phyloP scores from a whole-genome alignment of 1,140 invertebrate genomes.

The Colletes latitarsis region DNA sequence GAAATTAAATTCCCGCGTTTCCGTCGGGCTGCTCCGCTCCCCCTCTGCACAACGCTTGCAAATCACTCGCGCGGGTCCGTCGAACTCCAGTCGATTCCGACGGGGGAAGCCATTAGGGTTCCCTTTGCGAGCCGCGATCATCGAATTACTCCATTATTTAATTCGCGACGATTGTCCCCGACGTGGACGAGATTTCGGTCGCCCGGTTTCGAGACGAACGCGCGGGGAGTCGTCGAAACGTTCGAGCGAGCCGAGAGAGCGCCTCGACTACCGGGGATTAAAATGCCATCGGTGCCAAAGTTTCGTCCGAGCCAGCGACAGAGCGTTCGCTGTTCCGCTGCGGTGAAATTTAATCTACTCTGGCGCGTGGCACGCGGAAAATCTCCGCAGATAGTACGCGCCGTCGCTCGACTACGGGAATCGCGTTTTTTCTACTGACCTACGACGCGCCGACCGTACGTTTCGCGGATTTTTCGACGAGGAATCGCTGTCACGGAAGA shows the following conservation, averaged over 20 bases:
- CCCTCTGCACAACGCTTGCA: background rate
- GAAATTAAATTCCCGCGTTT: slow-evolving; percentile 58
- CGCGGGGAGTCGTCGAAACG: background rate
- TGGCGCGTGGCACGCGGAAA: background rate
- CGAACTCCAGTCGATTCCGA: background rate
- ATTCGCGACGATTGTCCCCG: background rate
- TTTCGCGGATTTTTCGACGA: no score
- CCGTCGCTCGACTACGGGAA: no score
- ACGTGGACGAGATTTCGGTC: background rate
- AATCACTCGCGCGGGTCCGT: slow-evolving; percentile 1
- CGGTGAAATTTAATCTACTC: slow-evolving; percentile 4
- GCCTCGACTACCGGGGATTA: slow-evolving; percentile 15
- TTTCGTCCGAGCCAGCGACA: background rate
- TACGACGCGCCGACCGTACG: no score
- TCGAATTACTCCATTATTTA: slow-evolving; percentile 42
- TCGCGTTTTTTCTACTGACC: no score
- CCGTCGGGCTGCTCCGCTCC: background rate
- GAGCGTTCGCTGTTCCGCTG: background rate
- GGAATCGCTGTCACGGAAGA: no score
- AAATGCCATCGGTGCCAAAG: slow-evolving; percentile 4
- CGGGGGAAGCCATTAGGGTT: slow-evolving; percentile 24
- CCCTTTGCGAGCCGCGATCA: slow-evolving; percentile 12
- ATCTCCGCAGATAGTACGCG: background rate
- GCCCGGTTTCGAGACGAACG: background rate
- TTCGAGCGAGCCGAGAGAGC: background rate